Conservation (phyloP, 2,113 vertebrate genomes). For the Sturnira hondurensis region DNA sequence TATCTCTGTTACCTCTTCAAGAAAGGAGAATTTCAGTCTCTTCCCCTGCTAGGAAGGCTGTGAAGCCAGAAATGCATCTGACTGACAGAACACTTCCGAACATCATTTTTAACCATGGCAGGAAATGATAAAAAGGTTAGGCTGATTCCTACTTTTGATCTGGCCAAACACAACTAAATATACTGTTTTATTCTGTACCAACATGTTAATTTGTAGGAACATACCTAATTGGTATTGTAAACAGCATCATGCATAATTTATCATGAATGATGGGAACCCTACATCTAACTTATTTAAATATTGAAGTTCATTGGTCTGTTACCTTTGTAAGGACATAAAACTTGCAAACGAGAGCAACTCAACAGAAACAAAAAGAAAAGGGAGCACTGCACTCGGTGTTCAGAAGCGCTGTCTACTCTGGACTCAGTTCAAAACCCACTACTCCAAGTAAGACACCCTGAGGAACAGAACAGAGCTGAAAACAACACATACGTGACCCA, state of each 20-base stretch:
- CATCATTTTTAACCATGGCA: not conserved
- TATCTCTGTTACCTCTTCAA: not conserved
- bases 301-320: not conserved
- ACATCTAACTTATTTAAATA: constrained; percentile 13
- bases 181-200: not conserved
- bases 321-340: not conserved
- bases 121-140: not conserved
- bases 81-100: not conserved
- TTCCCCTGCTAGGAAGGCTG: not conserved
- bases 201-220: not conserved
- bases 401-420: not conserved
- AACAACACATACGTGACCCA: not conserved
- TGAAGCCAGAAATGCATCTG: not conserved
- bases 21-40: not conserved
- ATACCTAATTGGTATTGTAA: not conserved
- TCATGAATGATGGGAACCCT: not conserved
- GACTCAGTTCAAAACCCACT: not conserved
- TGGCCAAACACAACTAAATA: constrained; percentile 17
- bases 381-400: not conserved
- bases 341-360: not conserved
- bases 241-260: not conserved
- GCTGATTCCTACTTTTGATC: not conserved
- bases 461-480: not conserved
- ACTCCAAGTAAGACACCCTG: not conserved
- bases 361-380: not conserved